Evolutionary conservation across 2,113 vertebrate species (phyloP).

Genomic region (Mugil cephalus): DNA sequence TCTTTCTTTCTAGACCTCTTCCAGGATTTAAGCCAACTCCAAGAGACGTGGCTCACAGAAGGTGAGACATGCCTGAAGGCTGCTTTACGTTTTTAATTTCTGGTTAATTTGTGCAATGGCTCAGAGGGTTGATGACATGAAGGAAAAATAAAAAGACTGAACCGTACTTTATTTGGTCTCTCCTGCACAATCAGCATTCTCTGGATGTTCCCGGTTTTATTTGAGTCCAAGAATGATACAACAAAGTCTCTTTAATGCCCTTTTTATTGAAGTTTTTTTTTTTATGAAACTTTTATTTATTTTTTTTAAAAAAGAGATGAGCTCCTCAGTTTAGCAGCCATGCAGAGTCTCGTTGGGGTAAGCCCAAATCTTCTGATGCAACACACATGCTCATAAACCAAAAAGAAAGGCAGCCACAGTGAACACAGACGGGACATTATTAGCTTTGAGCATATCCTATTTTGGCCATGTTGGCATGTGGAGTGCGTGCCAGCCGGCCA

Average conservation of each 20-base stretch:
- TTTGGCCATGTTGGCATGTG: constrained; percentile 77
- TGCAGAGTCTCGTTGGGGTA: neutral
- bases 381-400: constrained; percentile 49
- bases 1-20: constrained; percentile 89
- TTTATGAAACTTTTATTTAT: neutral
- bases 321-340: neutral
- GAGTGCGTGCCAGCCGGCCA: constrained; percentile 56
- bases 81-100: constrained; percentile 27
- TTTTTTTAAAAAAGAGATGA: constrained; percentile 9
- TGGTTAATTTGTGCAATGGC: constrained; percentile 11
- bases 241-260: too few species aligned
- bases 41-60: constrained; percentile 98
- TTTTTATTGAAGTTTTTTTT: neutral
- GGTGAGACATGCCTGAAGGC: constrained; percentile 83
- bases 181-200: too few species aligned
- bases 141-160: too few species aligned
- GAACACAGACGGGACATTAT: constrained; percentile 72
- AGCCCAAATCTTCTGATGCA: constrained; percentile 48
- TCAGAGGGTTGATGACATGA: neutral
- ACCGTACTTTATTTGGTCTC: too few species aligned
- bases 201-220: too few species aligned
- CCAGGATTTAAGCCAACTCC: constrained; percentile 96
- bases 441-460: constrained; percentile 74
- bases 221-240: too few species aligned
- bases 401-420: constrained; percentile 19